A percentile compares a stretch with the other conserved stretches of the same genome.
Conservation (phyloP, 2,113 vertebrate species). For the Urocolius indicus region DNA sequence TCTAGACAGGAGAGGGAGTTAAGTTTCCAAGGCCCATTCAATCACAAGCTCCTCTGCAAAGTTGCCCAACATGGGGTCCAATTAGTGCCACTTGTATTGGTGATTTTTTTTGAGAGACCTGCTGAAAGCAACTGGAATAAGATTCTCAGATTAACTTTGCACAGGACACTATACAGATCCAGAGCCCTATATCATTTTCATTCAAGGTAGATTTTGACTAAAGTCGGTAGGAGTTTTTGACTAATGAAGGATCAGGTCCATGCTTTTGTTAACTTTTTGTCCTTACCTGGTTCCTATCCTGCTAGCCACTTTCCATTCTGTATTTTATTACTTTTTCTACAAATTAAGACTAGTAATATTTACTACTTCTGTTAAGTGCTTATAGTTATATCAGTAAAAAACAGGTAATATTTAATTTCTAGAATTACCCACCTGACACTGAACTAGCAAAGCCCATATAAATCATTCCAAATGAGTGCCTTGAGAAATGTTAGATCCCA, state of each 20-base stretch:
- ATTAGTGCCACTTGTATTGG: conserved; percentile 29
- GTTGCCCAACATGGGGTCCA: conserved; percentile 28
- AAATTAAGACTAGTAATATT: conserved; percentile 15
- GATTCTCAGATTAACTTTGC: conserved; percentile 32
- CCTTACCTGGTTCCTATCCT: background rate
- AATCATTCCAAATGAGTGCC: conserved; percentile 46
- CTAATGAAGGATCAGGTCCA: background rate
- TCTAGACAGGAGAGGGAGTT: background rate
- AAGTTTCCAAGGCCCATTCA: background rate
- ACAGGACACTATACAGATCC: background rate
- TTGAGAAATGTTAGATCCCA: conserved; percentile 34
- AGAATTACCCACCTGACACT: conserved; percentile 14
- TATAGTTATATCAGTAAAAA: conserved; percentile 24
- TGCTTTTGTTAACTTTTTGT: conserved; percentile 3
- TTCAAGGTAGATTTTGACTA: conserved; percentile 15
- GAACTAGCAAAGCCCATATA: conserved; percentile 25
- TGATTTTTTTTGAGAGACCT: conserved; percentile 19
- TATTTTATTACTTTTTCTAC: conserved; percentile 7
- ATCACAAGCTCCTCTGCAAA: background rate
- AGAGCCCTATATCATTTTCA: background rate
- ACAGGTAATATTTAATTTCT: conserved; percentile 5
- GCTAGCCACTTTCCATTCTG: background rate
- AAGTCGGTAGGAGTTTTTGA: conserved; percentile 7
- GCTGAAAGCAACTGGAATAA: conserved; percentile 19
- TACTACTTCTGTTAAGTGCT: conserved; percentile 25